phyloP scores from a whole-genome alignment of 2,888 invertebrate genomes.

The Lepidochrysops patricia region DNA sequence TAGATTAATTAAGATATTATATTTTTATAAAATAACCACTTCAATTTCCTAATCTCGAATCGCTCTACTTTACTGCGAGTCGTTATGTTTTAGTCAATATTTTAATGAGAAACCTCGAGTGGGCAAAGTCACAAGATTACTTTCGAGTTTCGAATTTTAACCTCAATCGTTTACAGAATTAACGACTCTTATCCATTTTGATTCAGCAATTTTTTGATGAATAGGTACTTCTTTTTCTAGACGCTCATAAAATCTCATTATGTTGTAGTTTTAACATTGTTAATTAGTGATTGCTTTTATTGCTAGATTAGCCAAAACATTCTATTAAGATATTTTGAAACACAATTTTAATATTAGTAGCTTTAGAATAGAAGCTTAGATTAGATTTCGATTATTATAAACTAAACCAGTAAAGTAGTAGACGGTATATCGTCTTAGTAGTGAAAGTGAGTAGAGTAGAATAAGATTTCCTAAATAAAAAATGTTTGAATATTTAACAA shows the following conservation, averaged over 20 bases:
- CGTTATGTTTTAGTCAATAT: not conserved
- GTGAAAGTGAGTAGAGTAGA: not conserved
- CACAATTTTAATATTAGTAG: slow-evolving; percentile 11
- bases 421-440: not conserved
- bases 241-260: not conserved
- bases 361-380: slow-evolving; percentile 1
- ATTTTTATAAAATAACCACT: not conserved
- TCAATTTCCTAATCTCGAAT: not conserved
- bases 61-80: not conserved
- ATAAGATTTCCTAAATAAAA: not conserved
- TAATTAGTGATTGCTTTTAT: slow-evolving; percentile 10
- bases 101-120: not conserved
- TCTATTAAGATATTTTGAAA: slow-evolving; percentile 7
- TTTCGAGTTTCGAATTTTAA: not conserved
- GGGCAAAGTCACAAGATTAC: not conserved
- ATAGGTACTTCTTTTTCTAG: not conserved
- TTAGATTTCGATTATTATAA: not conserved
- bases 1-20: not conserved
- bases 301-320: slow-evolving; percentile 5
- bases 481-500: not conserved
- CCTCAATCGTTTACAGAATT: not conserved
- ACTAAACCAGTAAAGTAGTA: slow-evolving; percentile 4
- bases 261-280: not conserved
- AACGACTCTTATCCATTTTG: not conserved
- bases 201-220: not conserved